Conservation (phyloP, 1,140 invertebrate genomes). For the Hypsibius dujardini region DNA sequence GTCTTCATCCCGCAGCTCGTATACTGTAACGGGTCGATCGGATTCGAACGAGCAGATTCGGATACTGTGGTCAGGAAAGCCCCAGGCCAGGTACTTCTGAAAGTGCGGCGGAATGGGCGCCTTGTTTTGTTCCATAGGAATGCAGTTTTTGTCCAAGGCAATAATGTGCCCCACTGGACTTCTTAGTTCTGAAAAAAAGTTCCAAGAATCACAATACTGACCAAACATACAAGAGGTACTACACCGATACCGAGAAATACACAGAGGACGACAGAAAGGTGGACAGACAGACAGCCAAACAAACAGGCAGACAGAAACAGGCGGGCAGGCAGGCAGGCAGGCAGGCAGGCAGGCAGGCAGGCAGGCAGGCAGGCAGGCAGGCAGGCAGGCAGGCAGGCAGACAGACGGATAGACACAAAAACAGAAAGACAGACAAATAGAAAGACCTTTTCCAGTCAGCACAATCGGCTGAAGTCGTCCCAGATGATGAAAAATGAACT, state of each 20-base stretch:
- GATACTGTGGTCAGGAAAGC: constrained; percentile 88
- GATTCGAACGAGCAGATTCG: constrained; percentile 85
- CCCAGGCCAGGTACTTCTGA: constrained; percentile 89
- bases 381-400: too few relatives aligned
- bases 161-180: constrained; percentile 89
- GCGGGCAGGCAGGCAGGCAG: too few relatives aligned
- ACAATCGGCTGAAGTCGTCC: constrained; percentile 4
- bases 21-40: constrained; percentile 37
- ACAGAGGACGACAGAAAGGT: too few relatives aligned
- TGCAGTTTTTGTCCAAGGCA: constrained; percentile 61
- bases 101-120: constrained; percentile 72
- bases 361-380: too few relatives aligned
- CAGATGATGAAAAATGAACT: constrained; percentile 25
- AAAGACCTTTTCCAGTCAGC: constrained; percentile 15
- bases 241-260: too few relatives aligned
- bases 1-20: constrained; percentile 11
- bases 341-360: too few relatives aligned
- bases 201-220: neutral
- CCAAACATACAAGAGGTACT: neutral
- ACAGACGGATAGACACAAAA: too few relatives aligned
- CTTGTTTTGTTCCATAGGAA: constrained; percentile 97
- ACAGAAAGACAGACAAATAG: too few relatives aligned
- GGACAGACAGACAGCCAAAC: constrained; percentile 18
- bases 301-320: constrained; percentile 15
- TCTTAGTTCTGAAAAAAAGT: constrained; percentile 54